These are phyloP conservation scores for Paraescarpia echinospica DNA, from an alignment of 1,140 invertebrate genomes.

Conservation along the genomic window DNA sequence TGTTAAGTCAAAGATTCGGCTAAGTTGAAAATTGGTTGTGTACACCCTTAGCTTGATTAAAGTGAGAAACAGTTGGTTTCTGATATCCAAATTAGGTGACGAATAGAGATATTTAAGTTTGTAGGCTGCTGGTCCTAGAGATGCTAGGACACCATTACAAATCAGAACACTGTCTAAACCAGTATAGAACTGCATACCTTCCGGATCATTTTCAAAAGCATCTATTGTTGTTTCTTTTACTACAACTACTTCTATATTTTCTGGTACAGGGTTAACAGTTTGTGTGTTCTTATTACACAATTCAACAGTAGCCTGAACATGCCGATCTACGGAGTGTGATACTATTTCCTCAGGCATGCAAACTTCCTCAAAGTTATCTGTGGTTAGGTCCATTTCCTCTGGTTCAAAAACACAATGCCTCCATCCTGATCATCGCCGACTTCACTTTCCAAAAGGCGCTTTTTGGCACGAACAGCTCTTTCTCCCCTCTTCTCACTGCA, in stretches of 20 bases:
- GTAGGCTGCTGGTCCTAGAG: too few relatives aligned
- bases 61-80: slow-evolving; percentile 42
- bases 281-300: too few relatives aligned
- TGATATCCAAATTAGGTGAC: slow-evolving; percentile 23
- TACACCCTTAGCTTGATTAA: slow-evolving; percentile 40
- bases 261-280: slow-evolving; percentile 62
- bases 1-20: slow-evolving; percentile 37
- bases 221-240: slow-evolving; percentile 64
- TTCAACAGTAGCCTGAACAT: neutral
- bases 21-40: slow-evolving; percentile 38
- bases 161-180: too few relatives aligned
- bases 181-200: too few relatives aligned
- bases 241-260: too few relatives aligned
- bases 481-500: neutral
- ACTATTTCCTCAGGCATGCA: too few relatives aligned
- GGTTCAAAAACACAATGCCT: neutral
- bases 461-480: slow-evolving; percentile 8
- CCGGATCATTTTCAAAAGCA: slow-evolving; percentile 57
- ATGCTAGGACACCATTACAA: too few relatives aligned
- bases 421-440: neutral
- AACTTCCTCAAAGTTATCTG: neutral
- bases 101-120: slow-evolving; percentile 33
- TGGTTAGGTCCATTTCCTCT: neutral
- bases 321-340: too few relatives aligned
- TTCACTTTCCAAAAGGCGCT: neutral